phyloP scores from a whole-genome alignment of 1,140 invertebrate species.

The Philotrypesis tridentata region DNA sequence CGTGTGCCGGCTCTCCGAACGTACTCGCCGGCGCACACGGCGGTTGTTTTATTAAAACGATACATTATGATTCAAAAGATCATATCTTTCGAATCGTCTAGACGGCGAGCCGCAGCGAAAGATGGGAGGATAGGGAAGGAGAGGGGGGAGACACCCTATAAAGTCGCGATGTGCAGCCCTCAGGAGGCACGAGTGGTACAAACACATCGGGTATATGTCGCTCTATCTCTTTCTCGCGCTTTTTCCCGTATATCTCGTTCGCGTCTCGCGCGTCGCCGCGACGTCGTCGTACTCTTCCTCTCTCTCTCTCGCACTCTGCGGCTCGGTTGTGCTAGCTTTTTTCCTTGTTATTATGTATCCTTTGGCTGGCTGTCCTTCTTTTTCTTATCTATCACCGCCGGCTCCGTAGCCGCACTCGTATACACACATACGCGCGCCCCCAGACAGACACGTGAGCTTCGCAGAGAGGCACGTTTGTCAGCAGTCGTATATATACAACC shows the following conservation, averaged over 20 bases:
- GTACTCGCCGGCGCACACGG: slow-evolving; percentile 49
- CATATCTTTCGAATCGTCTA: slow-evolving; percentile 71
- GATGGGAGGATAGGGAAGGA: too few species aligned
- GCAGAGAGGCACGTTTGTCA: too few species aligned
- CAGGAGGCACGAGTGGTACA: background rate
- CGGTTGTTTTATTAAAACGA: slow-evolving; percentile 68
- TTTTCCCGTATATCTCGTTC: slow-evolving; percentile 23
- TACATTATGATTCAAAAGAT: slow-evolving; percentile 72
- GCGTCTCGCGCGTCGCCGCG: slow-evolving; percentile 14
- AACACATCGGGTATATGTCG: slow-evolving; percentile 28
- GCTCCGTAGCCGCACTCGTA: background rate
- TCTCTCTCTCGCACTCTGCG: background rate
- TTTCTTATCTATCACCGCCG: slow-evolving; percentile 24
- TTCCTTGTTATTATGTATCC: slow-evolving; percentile 35
- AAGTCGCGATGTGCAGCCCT: slow-evolving; percentile 49
- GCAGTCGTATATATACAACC: too few species aligned
- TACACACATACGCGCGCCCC: too few species aligned
- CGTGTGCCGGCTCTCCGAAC: slow-evolving; percentile 23
- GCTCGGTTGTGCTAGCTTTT: background rate
- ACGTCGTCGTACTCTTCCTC: background rate
- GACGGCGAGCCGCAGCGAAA: slow-evolving; percentile 54
- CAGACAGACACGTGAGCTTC: background rate
- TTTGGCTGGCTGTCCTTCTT: slow-evolving; percentile 38
- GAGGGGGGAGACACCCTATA: slow-evolving; percentile 63
- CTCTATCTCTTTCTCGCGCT: slow-evolving; percentile 35